Base-by-base conservation (phyloP, 2,113 vertebrate species). In the Malurus cyaneus region DNA sequence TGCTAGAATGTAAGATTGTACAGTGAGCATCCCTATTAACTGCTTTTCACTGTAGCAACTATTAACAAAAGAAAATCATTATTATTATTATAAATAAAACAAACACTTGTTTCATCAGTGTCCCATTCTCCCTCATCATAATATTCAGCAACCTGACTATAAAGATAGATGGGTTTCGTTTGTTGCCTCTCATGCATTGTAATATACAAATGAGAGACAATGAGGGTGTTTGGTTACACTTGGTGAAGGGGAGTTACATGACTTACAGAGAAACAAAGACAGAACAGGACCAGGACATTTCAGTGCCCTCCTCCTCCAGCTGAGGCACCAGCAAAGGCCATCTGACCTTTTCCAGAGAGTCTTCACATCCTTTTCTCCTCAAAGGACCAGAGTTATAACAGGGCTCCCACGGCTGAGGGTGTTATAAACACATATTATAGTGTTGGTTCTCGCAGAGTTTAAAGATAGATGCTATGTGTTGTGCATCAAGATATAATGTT, bases 231-330 rank as follows among this genome's bases (percentile, higher is more conserved):
- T 28, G 15, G 28, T n/a, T 16, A 53, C 12, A 15, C 70, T 78
- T 42, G 11, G 23, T 39, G 9, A 46, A 26, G 60, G 0, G 1
- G 46, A 60, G 7, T 23, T 14, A 9, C 1, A 2, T 77, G 32
- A 29, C 12, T 69, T 39, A 15, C 0, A 24, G 47, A 39, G 56
- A 60, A 61, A 28, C 9, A 5, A 39, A 70, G 53, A 13, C 25
- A 31, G 26, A 69, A 53, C 23, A 47, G 56, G 54, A 24, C 73
- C 14, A 16, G 12, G 73, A 24, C 23, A 39, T 28, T 61, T 61
- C 28, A 70, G 47, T 6, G 20, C 12, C 39, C 46, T 69, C 32
- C 18, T 52, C 23, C 72, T 61, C 9, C 0, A 1, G 47, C 47
- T 79, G 64, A 61, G 53, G 28, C n/a, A 70, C 56, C 47, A 70